Base-by-base conservation (phyloP, 2,888 invertebrate species). In the Rambutsinella grinnellia region DNA sequence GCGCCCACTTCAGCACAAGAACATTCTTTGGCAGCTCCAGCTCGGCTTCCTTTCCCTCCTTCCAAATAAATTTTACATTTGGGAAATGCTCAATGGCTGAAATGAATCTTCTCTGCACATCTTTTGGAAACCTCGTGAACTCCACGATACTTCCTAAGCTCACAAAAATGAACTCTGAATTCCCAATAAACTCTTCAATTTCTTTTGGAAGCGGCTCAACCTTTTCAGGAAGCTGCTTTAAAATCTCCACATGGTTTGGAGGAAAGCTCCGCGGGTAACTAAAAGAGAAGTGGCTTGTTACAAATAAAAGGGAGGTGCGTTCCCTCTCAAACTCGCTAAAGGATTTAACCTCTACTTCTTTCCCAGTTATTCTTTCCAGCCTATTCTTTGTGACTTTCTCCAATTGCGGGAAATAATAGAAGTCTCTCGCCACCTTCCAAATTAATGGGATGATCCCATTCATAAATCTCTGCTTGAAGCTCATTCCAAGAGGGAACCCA, bases 191-290 rank as follows among this genome's bases (percentile, higher is more conserved):
- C 15, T 58, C 28, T n/a, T 26, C 3, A 3, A 58, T 58, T 3
- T 58, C 24, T 47, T 58, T 19, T 10, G 53, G 46, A 44, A 44
- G 46, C 8, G 36, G 27, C 36, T 57, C 24, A 2, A 24, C n/a
- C 21, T 28, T n/a, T 3, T 24, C 17, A 19, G 5, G 3, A 2
- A 21, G 21, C 3, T 2, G 27, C n/a, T n/a, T n/a, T 15, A 54
- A 54, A 19, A 76, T 47, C 15, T 58, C 19, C 5, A 79, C 46
- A 1, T 68, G 57, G n/a, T 66, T 28, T 5, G 80, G 75, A n/a
- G 79, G 79, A 10, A 77, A 5, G 8, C 68, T 63, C 54, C 76
- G 67, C 2, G 77, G 65, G 17, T 60, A 74, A 24, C 78, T 78
- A 19, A 75, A 67, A 10, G 66, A 46, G 47, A 51, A 76, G 17